Conservation (phyloP, 2,888 invertebrate species). For the Cabera pusaria region DNA sequence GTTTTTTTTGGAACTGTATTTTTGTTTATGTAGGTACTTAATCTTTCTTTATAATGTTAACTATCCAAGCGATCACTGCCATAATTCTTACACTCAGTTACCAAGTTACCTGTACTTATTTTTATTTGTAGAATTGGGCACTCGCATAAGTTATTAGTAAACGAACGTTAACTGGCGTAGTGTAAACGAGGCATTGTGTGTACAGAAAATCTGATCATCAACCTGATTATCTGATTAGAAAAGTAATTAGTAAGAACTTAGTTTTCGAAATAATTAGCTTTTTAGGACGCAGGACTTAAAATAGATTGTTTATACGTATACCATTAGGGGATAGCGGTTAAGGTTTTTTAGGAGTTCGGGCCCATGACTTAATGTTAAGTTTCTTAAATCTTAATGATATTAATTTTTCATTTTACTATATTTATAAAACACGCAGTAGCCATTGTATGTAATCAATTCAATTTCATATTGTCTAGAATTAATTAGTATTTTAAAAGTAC, state of each 20-base stretch:
- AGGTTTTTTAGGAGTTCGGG: conserved; percentile 76
- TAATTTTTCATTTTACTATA: conserved; percentile 33
- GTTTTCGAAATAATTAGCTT: conserved; percentile 75
- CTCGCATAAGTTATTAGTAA: too few species aligned
- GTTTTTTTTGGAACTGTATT: too few species aligned
- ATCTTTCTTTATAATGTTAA: too few species aligned
- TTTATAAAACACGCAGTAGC: conserved; percentile 29
- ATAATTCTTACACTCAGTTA: too few species aligned
- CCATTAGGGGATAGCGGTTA: conserved; percentile 58
- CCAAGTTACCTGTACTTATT: too few species aligned
- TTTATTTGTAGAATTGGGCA: too few species aligned
- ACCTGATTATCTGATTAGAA: conserved; percentile 38
- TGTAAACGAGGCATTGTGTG: conserved; percentile 14
- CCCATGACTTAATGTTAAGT: conserved; percentile 81
- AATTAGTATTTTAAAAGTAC: conserved; percentile 60
- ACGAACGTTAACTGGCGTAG: conserved; percentile 9
- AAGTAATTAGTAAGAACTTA: conserved; percentile 53
- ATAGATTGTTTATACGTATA: conserved; percentile 73
- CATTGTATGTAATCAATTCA: conserved; percentile 58
- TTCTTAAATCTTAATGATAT: conserved; percentile 51
- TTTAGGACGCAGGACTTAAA: conserved; percentile 61
- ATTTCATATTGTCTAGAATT: conserved; percentile 54
- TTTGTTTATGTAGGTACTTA: too few species aligned
- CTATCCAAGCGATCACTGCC: too few species aligned
- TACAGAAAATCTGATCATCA: conserved; percentile 35